A percentile compares a stretch with the other conserved stretches of the same genome.
These are phyloP conservation scores for Temnothorax unifasciatus DNA, from an alignment of 2,888 invertebrate species.

Conservation along the genomic window DNA sequence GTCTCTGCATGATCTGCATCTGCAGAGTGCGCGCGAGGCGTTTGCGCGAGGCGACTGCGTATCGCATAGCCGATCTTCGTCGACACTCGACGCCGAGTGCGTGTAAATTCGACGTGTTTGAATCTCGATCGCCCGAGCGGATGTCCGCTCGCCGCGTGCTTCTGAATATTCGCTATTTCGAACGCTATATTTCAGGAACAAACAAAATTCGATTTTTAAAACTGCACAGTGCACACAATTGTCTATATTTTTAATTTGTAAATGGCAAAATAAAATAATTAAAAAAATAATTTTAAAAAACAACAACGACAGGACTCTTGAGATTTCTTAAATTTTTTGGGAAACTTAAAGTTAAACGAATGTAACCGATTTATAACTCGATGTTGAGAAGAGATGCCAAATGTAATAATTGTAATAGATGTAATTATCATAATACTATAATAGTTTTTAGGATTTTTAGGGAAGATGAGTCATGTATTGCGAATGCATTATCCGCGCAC, in stretches of 20 bases:
- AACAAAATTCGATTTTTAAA: no score
- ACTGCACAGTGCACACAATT: no score
- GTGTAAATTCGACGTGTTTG: background rate
- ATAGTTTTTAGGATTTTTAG: background rate
- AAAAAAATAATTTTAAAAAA: no score
- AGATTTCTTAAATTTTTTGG: background rate
- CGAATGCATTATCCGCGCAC: background rate
- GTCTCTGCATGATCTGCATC: no score
- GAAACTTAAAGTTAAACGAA: background rate
- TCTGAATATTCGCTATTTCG: background rate
- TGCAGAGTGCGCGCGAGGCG: conserved; percentile 11
- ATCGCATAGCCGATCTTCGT: conserved; percentile 31
- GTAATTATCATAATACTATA: background rate
- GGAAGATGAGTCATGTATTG: background rate
- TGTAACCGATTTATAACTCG: no score
- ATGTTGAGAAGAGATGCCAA: background rate
- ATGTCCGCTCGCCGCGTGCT: background rate
- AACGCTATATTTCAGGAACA: no score
- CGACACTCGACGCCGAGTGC: background rate
- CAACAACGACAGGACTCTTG: no score
- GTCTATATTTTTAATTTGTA: no score
- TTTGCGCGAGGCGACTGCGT: conserved; percentile 16
- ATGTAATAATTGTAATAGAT: background rate
- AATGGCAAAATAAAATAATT: no score
- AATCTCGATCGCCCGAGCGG: background rate